These are phyloP conservation scores for Buphagus erythrorhynchus DNA, from an alignment of 2,797 vertebrate genomes.

Conservation along the genomic window DNA sequence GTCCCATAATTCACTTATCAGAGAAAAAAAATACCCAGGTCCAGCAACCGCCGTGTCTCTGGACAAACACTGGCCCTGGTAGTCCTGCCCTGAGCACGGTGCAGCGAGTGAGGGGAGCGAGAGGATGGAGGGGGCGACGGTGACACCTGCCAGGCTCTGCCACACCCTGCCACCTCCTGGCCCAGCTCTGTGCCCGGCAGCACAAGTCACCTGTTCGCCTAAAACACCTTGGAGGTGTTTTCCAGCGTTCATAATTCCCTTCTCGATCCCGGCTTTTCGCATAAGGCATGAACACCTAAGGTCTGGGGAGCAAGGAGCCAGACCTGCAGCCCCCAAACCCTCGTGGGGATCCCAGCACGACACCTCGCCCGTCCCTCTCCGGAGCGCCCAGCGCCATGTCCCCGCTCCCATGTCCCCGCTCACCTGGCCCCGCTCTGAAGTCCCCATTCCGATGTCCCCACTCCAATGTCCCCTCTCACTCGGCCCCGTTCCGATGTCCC, in stretches of 20 bases:
- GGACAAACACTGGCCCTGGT: fast-evolving
- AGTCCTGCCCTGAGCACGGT: fast-evolving
- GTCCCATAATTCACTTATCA: neutral
- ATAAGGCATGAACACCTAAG: fast-evolving
- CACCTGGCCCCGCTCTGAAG: too few relatives aligned
- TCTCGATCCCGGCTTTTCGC: neutral
- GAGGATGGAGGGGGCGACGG: fast-evolving
- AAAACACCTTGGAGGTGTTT: fast-evolving
- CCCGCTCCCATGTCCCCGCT: too few relatives aligned
- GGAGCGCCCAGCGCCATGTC: fast-evolving
- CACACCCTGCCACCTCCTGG: neutral
- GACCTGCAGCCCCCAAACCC: too few relatives aligned
- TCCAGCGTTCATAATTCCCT: fast-evolving
- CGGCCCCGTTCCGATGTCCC: too few relatives aligned
- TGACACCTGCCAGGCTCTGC: neutral
- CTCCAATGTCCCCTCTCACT: too few relatives aligned
- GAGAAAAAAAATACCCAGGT: fast-evolving
- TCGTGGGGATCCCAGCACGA: fast-evolving
- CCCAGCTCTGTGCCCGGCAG: neutral
- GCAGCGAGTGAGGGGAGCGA: fast-evolving
- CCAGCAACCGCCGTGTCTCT: fast-evolving
- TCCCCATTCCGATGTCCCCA: too few relatives aligned
- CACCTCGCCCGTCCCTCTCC: neutral
- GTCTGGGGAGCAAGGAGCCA: neutral
- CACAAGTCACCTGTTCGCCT: fast-evolving